Percentiles rank a stretch among this genome's conserved stretches.
Evolutionary conservation across 2,888 invertebrate genomes (phyloP).

Genomic region (Venusia cambrica): DNA sequence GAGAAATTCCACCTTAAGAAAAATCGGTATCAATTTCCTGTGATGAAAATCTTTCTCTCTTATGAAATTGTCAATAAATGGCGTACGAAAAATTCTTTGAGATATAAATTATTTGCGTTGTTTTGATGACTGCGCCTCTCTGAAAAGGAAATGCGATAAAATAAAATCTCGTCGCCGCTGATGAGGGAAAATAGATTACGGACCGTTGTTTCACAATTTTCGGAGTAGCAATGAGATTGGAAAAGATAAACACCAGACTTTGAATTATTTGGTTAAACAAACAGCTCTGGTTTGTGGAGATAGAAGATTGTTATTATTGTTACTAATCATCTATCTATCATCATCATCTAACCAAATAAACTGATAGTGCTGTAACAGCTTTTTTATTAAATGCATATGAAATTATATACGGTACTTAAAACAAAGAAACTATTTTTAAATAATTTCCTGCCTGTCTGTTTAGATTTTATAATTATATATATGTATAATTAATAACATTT

Average conservation of each 20-base stretch:
- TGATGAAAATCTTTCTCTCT: slow-evolving; percentile 58
- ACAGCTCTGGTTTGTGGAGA: slow-evolving; percentile 21
- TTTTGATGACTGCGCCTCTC: slow-evolving; percentile 39
- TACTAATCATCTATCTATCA: too few species aligned
- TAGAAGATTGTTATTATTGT: slow-evolving; percentile 28
- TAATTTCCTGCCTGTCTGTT: too few species aligned
- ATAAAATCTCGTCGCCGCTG: slow-evolving; percentile 23
- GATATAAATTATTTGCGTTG: slow-evolving; percentile 43
- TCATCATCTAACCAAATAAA: too few species aligned
- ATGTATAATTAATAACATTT: too few species aligned
- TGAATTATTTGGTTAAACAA: slow-evolving; percentile 28
- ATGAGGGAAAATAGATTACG: slow-evolving; percentile 30
- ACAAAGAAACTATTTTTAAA: too few species aligned
- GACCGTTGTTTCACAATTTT: slow-evolving; percentile 28
- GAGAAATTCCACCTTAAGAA: slow-evolving; percentile 49
- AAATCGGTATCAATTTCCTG: slow-evolving; percentile 61
- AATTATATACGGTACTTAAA: too few species aligned
- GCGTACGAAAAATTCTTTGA: slow-evolving; percentile 46
- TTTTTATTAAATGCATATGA: too few species aligned
- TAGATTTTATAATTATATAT: too few species aligned
- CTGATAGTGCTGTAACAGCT: too few species aligned
- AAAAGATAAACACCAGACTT: slow-evolving; percentile 27
- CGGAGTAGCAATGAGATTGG: slow-evolving; percentile 22
- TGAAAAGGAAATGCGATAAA: slow-evolving; percentile 25
- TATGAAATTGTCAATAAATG: slow-evolving; percentile 63